A percentile compares a stretch with the other conserved stretches of the same genome.
Conservation (phyloP, 2,888 invertebrate genomes). For the Eurois occulta region DNA sequence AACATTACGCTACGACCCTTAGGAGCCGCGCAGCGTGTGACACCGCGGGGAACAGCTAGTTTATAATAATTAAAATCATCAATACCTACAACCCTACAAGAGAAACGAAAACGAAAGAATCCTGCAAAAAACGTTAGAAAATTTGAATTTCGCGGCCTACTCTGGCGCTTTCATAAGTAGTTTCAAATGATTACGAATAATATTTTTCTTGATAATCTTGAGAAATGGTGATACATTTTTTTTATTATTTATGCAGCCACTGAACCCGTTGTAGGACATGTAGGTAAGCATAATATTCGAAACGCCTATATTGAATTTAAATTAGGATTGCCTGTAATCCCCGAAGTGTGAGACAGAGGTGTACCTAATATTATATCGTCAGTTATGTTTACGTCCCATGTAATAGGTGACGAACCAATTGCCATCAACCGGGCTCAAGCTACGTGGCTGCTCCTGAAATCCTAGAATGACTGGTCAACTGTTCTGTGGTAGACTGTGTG, state of each 20-base stretch:
- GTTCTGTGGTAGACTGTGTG: background rate
- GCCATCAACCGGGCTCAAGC: background rate
- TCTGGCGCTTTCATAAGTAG: no score
- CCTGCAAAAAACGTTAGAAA: no score
- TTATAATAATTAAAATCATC: no score
- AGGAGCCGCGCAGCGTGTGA: no score
- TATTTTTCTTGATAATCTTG: background rate
- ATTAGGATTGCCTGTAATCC: background rate
- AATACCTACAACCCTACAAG: no score
- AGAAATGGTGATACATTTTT: background rate
- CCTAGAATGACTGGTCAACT: background rate
- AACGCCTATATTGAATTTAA: background rate
- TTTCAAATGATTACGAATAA: background rate
- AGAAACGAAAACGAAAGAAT: no score
- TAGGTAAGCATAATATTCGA: constrained; percentile 14
- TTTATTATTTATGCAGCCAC: constrained; percentile 6
- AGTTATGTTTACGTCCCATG: background rate
- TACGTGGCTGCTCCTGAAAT: background rate
- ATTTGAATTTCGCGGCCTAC: no score
- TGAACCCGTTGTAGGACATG: background rate
- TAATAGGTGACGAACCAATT: background rate
- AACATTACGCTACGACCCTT: no score
- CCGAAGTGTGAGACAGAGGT: no score
- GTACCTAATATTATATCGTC: background rate
- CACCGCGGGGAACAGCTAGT: no score